These are phyloP conservation scores for Melolontha melolontha DNA, from an alignment of 2,888 invertebrate species.

Conservation along the genomic window DNA sequence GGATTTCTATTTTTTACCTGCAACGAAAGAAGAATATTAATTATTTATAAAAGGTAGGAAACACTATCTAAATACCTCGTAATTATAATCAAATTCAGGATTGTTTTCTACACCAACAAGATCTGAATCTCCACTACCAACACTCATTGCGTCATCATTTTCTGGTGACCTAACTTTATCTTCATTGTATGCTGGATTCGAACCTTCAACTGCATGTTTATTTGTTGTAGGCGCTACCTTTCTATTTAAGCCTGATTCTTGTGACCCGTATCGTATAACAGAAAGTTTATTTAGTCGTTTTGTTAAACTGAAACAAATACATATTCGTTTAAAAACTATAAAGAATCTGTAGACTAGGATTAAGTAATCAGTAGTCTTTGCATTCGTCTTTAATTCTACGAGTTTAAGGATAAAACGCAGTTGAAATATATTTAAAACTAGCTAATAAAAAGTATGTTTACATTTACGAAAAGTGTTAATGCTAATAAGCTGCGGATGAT, in stretches of 20 bases:
- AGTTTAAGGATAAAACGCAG: too few relatives aligned
- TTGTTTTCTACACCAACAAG: slow-evolving; percentile 46
- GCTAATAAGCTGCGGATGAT: too few relatives aligned
- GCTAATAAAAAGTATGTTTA: too few relatives aligned
- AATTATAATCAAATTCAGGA: slow-evolving; percentile 44
- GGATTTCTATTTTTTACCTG: too few relatives aligned
- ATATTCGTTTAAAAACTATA: too few relatives aligned
- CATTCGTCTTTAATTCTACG: too few relatives aligned
- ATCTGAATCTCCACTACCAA: slow-evolving; percentile 62
- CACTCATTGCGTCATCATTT: slow-evolving; percentile 68
- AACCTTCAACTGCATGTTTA: slow-evolving; percentile 76
- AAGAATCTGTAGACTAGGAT: too few relatives aligned
- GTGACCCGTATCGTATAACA: slow-evolving; percentile 74
- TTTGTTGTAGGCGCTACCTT: slow-evolving; percentile 75
- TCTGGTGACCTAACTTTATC: slow-evolving; percentile 65
- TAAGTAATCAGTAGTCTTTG: too few relatives aligned
- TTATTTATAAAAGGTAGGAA: neutral
- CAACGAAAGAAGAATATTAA: neutral
- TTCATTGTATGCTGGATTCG: slow-evolving; percentile 78
- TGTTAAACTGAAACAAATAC: slow-evolving; percentile 66
- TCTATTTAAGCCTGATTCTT: slow-evolving; percentile 72
- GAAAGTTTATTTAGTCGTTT: slow-evolving; percentile 73
- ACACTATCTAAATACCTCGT: slow-evolving; percentile 11
- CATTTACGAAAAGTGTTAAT: too few relatives aligned
- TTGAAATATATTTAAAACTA: too few relatives aligned